These are phyloP conservation scores for Gymnoscelis rufifasciata DNA, from an alignment of 2,888 invertebrate genomes.

Conservation along the genomic window DNA sequence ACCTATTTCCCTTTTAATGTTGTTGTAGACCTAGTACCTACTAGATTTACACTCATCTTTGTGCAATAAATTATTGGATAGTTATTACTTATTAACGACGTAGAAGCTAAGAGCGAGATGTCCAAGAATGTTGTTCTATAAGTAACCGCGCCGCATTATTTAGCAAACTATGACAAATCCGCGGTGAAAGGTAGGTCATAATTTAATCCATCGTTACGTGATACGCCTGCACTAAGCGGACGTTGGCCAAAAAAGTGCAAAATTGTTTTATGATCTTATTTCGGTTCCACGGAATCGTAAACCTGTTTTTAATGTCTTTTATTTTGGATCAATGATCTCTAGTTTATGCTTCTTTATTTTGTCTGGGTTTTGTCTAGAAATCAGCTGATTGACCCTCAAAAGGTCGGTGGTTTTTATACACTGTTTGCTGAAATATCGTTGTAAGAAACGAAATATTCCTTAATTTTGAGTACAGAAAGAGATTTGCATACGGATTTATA, in stretches of 20 bases:
- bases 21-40: constrained; percentile 25
- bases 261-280: constrained; percentile 15
- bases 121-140: constrained; percentile 31
- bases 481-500: too few species aligned
- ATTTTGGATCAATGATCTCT: constrained; percentile 19
- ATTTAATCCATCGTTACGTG: constrained; percentile 25
- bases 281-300: constrained; percentile 8
- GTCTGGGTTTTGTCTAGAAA: constrained; percentile 23
- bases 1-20: constrained; percentile 22
- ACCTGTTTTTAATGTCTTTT: constrained; percentile 18
- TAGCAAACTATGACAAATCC: constrained; percentile 35
- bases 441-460: too few species aligned
- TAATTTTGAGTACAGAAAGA: too few species aligned
- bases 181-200: constrained; percentile 34
- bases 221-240: constrained; percentile 10
- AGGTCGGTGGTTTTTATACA: too few species aligned
- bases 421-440: too few species aligned
- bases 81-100: constrained; percentile 32
- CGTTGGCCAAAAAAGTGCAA: constrained; percentile 19
- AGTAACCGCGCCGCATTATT: constrained; percentile 30
- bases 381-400: constrained; percentile 26
- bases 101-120: constrained; percentile 26
- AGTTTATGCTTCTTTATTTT: constrained; percentile 12
- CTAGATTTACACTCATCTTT: constrained; percentile 28
- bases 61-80: constrained; percentile 13